Conservation (phyloP, 2,888 invertebrate species). For the Drosophila mercatorum region DNA sequence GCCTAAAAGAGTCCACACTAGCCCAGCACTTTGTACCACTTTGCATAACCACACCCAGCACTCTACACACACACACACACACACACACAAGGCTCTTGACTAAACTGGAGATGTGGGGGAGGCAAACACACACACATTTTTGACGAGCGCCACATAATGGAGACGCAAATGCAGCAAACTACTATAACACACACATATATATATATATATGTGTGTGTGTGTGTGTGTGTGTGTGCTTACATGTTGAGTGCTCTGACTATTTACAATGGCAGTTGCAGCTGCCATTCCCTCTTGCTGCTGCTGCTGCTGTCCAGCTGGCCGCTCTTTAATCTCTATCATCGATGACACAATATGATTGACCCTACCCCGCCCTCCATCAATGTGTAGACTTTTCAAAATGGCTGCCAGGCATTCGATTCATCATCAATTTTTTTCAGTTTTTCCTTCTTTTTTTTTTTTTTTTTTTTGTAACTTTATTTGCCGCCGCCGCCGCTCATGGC, state of each 20-base stretch:
- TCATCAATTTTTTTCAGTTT: conserved; percentile 4
- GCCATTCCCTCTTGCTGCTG: conserved; percentile 32
- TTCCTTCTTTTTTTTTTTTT: background rate
- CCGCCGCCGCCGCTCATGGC: conserved; percentile 56
- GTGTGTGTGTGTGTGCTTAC: conserved; percentile 16
- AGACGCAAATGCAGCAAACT: conserved; percentile 44
- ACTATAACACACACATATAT: background rate
- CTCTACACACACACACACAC: conserved; percentile 3
- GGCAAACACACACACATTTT: conserved; percentile 40
- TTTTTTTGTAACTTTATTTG: conserved; percentile 67
- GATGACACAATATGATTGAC: conserved; percentile 78
- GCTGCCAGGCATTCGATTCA: conserved; percentile 15
- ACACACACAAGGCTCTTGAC: conserved; percentile 27
- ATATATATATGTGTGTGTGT: background rate
- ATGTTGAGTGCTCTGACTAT: conserved; percentile 64
- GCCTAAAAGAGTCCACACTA: conserved; percentile 58
- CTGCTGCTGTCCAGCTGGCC: no score
- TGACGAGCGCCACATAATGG: conserved; percentile 64
- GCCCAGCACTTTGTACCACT: conserved; percentile 77
- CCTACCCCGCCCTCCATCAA: conserved; percentile 5
- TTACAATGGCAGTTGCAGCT: conserved; percentile 76
- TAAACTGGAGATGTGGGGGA: conserved; percentile 47
- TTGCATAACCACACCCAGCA: conserved; percentile 59
- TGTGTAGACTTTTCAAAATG: conserved; percentile 64
- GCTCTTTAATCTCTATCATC: conserved; percentile 59